Percentiles rank a stretch among this genome's conserved stretches.
Evolutionary conservation across 1,140 invertebrate genomes (phyloP).

Genomic region (Plodia interpunctella): DNA sequence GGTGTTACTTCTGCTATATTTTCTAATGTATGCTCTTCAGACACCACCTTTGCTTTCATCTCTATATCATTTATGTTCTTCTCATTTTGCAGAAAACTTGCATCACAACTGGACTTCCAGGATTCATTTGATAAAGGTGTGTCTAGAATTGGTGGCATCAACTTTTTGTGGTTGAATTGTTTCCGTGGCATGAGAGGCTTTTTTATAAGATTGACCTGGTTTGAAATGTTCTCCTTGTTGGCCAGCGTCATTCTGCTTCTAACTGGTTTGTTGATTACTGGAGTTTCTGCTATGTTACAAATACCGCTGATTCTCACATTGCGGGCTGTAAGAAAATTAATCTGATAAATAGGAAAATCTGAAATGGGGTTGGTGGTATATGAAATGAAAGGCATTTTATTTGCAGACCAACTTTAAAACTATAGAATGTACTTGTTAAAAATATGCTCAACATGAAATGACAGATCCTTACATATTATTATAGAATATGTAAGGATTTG

Average conservation of each 20-base stretch:
- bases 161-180: constrained; percentile 16
- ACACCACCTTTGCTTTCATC: constrained; percentile 32
- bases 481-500: too few relatives aligned
- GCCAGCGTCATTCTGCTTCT: constrained; percentile 31
- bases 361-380: too few relatives aligned
- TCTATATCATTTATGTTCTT: constrained; percentile 55
- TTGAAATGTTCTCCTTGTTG: constrained; percentile 49
- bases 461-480: too few relatives aligned
- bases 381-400: too few relatives aligned
- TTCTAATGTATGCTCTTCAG: constrained; percentile 41
- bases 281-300: constrained; percentile 53
- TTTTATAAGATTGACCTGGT: constrained; percentile 24
- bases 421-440: too few relatives aligned
- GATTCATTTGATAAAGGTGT: constrained; percentile 54
- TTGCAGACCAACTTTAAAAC: too few relatives aligned
- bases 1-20: constrained; percentile 46
- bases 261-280: constrained; percentile 29
- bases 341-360: too few relatives aligned
- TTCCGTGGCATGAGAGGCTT: constrained; percentile 23
- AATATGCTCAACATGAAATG: too few relatives aligned
- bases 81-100: constrained; percentile 58
- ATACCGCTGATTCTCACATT: constrained; percentile 57
- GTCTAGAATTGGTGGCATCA: constrained; percentile 18
- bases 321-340: constrained; percentile 33
- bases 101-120: constrained; percentile 52